phyloP scores from a whole-genome alignment of 2,113 vertebrate genomes.

The Lates calcarifer region DNA sequence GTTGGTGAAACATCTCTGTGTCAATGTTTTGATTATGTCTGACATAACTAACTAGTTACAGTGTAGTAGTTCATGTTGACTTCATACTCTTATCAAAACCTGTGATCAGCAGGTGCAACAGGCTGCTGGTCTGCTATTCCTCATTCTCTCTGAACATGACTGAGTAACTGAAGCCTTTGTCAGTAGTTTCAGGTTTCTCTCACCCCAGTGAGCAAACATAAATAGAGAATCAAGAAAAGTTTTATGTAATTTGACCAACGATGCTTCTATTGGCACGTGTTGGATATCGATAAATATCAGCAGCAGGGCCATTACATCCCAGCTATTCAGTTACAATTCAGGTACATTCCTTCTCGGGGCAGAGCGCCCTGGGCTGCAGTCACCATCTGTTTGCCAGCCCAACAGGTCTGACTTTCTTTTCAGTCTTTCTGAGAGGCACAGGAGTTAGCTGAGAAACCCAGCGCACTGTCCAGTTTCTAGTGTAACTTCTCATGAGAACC shows the following conservation, averaged over 20 bases:
- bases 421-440: constrained; percentile 7
- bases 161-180: neutral
- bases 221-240: neutral
- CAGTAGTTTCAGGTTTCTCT: constrained; percentile 4
- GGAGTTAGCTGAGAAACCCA: neutral
- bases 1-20: no score
- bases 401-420: constrained; percentile 45
- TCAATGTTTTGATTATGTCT: no score
- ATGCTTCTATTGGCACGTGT: neutral
- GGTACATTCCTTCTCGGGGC: constrained; percentile 33
- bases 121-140: neutral
- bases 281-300: constrained; percentile 25
- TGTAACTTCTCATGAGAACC: constrained; percentile 18
- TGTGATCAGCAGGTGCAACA: neutral
- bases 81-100: neutral
- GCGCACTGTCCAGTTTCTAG: neutral
- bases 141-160: neutral
- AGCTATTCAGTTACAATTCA: constrained; percentile 10
- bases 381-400: constrained; percentile 20
- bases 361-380: constrained; percentile 16
- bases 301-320: constrained; percentile 5
- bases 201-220: neutral
- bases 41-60: no score
- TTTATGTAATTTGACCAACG: constrained; percentile 10
- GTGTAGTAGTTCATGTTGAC: neutral